These are phyloP conservation scores for Onychomys torridus DNA, from an alignment of 2,797 vertebrate species.

Conservation along the genomic window DNA sequence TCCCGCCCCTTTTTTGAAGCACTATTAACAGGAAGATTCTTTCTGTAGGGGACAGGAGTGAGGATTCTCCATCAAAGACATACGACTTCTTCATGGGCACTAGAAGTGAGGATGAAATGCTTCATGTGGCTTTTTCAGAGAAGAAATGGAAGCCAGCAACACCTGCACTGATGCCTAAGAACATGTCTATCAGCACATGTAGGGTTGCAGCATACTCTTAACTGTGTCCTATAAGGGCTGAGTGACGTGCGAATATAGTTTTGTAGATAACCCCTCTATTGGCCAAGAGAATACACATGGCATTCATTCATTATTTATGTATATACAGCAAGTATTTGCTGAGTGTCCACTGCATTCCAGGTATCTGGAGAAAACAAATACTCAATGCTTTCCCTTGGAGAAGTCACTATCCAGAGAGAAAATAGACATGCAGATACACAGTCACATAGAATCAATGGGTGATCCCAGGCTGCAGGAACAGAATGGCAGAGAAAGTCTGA, in stretches of 20 bases:
- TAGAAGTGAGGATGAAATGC: neutral
- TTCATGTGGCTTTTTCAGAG: neutral
- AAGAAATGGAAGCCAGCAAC: neutral
- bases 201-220: fast-evolving
- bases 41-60: neutral
- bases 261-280: neutral
- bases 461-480: neutral
- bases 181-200: neutral
- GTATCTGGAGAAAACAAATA: neutral
- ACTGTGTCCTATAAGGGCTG: neutral
- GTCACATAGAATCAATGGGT: neutral
- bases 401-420: neutral
- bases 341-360: neutral
- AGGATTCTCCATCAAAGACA: neutral
- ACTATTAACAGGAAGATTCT: neutral
- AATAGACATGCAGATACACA: neutral
- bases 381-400: neutral
- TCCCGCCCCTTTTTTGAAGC: neutral
- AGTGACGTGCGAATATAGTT: neutral
- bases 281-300: neutral
- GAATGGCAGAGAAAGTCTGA: too few relatives aligned
- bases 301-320: neutral
- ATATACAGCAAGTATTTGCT: neutral
- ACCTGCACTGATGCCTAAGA: neutral
- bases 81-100: neutral